Evolutionary conservation across 2,888 invertebrate genomes (phyloP).

Genomic region (Ormyrus pomaceus): DNA sequence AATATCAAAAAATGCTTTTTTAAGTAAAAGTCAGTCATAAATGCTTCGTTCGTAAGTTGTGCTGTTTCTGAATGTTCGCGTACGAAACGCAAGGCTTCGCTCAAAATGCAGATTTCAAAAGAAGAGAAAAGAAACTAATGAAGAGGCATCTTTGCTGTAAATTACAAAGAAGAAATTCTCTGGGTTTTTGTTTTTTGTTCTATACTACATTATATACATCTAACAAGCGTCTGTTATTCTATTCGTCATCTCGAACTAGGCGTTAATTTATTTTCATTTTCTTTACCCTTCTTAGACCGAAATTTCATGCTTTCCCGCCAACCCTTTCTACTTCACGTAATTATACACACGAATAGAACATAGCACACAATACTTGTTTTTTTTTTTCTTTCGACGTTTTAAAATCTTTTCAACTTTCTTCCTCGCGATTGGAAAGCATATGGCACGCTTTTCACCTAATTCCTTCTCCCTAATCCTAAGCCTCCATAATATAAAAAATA

Average conservation of each 20-base stretch:
- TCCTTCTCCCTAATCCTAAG: constrained; percentile 61
- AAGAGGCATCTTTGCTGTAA: constrained; percentile 37
- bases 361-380: constrained; percentile 58
- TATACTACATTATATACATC: constrained; percentile 74
- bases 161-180: constrained; percentile 43
- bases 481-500: constrained; percentile 72
- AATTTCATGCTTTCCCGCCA: constrained; percentile 52
- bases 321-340: constrained; percentile 43
- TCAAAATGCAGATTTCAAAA: constrained; percentile 19
- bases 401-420: constrained; percentile 40
- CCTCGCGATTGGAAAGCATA: constrained; percentile 63
- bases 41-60: constrained; percentile 47
- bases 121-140: constrained; percentile 8
- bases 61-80: constrained; percentile 15
- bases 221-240: constrained; percentile 67
- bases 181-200: constrained; percentile 56
- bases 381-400: constrained; percentile 1
- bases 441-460: constrained; percentile 65
- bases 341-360: constrained; percentile 54
- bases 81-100: constrained; percentile 31
- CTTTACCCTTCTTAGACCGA: constrained; percentile 41
- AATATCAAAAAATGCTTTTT: constrained; percentile 41
- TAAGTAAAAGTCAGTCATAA: constrained; percentile 55
- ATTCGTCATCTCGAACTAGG: constrained; percentile 54
- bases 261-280: constrained; percentile 57